Conservation (phyloP, 1,140 invertebrate species). For the Drosophila melanogaster region Release_6_plus_ISO1_MT NT_033777.3:6904001-6904500, state of each 20-base stretch:
- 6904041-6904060: conserved; percentile 26
- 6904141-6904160: not conserved
- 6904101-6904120: conserved; percentile 47
- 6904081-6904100: conserved; percentile 14
- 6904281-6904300: conserved; percentile 83
- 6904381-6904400: conserved; percentile 48
- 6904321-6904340: conserved; percentile 20
- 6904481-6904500: conserved; percentile 61
- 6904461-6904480: conserved; percentile 79
- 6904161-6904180: conserved; percentile 31
- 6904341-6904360: conserved; percentile 56
- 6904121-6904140: conserved; percentile 45
- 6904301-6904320: conserved; percentile 72
- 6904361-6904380: conserved; percentile 75
- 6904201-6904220: conserved; percentile 21
- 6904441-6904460: conserved; percentile 76
- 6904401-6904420: conserved; percentile 34
- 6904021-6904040: not conserved
- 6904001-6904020: no score
- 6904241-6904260: conserved; percentile 80
- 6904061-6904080: no score
- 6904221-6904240: conserved; percentile 35
- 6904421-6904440: conserved; percentile 36
- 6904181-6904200: conserved; percentile 32
- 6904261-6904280: conserved; percentile 84